phyloP scores from a whole-genome alignment of 35 echinoderm and acorn worm genomes.

The Antedon bifida region DNA sequence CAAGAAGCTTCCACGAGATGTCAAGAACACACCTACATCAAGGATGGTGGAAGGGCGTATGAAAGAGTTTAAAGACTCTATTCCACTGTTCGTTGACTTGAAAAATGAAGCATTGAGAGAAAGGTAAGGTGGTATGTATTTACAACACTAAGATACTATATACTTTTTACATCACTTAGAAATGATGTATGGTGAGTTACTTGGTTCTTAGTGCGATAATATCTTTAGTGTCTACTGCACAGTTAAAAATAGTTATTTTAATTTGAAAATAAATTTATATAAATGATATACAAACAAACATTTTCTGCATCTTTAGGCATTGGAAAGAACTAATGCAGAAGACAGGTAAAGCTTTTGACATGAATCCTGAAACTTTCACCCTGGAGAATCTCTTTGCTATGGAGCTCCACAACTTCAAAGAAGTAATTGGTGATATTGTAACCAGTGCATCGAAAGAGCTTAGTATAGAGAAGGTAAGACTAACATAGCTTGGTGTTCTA shows the following conservation, averaged over 20 bases:
- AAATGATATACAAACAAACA: background rate
- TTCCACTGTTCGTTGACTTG: constrained; percentile 95
- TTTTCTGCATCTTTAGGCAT: constrained; percentile 34
- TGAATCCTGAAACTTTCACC: constrained; percentile 92
- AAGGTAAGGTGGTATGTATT: constrained; percentile 28
- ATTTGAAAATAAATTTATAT: too few relatives aligned
- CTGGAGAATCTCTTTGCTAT: constrained; percentile 90
- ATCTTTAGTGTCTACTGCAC: too few relatives aligned
- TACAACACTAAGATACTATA: too few relatives aligned
- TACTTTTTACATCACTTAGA: too few relatives aligned
- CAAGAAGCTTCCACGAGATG: constrained; percentile 93
- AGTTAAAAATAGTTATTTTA: too few relatives aligned
- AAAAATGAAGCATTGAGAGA: constrained; percentile 98
- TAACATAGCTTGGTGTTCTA: too few relatives aligned
- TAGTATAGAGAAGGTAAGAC: constrained; percentile 94
- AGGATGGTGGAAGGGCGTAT: constrained; percentile 88
- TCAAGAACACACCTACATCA: constrained; percentile 63
- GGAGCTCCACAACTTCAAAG: constrained; percentile 97
- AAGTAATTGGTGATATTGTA: constrained; percentile 79
- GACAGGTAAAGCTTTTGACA: constrained; percentile 97
- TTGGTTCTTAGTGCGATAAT: too few relatives aligned
- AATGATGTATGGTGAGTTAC: too few relatives aligned
- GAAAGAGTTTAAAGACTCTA: constrained; percentile 95
- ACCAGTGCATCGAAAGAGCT: constrained; percentile 96
- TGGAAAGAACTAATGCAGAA: constrained; percentile 98